phyloP scores from a whole-genome alignment of 2,888 invertebrate genomes.

The Caradrina kadenii region DNA sequence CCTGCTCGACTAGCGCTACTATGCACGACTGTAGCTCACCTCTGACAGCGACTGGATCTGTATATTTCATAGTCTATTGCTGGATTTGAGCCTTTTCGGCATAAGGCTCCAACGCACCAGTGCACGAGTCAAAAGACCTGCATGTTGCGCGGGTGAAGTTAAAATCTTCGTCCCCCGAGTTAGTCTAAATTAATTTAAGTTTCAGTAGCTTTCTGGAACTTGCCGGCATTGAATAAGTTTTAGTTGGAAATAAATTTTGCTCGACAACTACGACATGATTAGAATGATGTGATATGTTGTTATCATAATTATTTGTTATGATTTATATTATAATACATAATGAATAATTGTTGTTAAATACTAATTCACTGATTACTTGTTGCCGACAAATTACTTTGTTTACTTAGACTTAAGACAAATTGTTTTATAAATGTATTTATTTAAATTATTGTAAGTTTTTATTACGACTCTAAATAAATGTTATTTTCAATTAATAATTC shows the following conservation, averaged over 20 bases:
- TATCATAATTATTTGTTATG: too few relatives aligned
- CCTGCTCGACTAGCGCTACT: constrained; percentile 71
- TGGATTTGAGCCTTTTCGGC: neutral
- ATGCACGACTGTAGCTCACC: neutral
- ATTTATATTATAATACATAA: too few relatives aligned
- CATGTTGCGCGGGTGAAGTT: constrained; percentile 13
- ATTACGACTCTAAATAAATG: constrained; percentile 18
- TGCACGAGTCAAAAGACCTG: neutral
- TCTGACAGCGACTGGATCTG: neutral
- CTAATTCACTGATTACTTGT: too few relatives aligned
- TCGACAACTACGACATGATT: constrained; percentile 16
- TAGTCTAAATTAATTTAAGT: constrained; percentile 31
- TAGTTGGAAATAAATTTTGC: constrained; percentile 23
- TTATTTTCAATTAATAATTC: neutral
- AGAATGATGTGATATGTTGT: too few relatives aligned
- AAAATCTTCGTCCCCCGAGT: constrained; percentile 6
- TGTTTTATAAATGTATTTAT: constrained; percentile 28
- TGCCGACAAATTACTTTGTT: constrained; percentile 2
- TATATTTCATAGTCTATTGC: neutral
- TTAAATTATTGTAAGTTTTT: constrained; percentile 22
- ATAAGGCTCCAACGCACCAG: neutral
- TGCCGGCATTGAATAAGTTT: constrained; percentile 16
- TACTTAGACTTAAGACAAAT: constrained; percentile 22
- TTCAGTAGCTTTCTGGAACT: constrained; percentile 20
- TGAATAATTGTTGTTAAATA: too few relatives aligned